Evolutionary conservation across 2,888 invertebrate species (phyloP).

Genomic region (Hesperia comma): DNA sequence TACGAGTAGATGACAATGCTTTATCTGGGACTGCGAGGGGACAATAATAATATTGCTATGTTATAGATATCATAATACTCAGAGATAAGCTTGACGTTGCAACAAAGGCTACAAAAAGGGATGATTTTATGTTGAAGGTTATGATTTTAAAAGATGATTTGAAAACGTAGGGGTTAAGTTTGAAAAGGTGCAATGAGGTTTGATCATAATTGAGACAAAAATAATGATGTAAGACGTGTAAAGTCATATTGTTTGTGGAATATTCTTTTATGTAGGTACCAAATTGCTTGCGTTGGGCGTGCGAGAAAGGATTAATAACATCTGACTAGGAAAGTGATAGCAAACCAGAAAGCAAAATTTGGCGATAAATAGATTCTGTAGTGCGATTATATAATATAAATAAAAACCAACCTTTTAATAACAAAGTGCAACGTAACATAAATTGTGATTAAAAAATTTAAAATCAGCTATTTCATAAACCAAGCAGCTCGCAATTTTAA

Average conservation of each 20-base stretch:
- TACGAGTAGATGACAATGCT: constrained; percentile 38
- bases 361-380: too few species aligned
- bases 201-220: too few species aligned
- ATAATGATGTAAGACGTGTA: too few species aligned
- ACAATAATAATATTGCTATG: constrained; percentile 18
- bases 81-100: constrained; percentile 19
- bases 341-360: too few species aligned
- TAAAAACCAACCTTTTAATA: too few species aligned
- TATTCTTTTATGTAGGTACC: too few species aligned
- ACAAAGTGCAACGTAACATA: too few species aligned
- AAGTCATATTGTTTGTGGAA: too few species aligned
- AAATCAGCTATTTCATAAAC: background rate
- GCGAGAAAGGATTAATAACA: too few species aligned
- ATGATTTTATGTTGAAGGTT: background rate
- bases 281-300: too few species aligned
- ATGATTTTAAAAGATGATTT: background rate
- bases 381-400: too few species aligned
- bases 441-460: background rate
- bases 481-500: background rate
- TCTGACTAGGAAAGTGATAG: too few species aligned
- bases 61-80: constrained; percentile 17
- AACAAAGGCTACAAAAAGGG: constrained; percentile 15
- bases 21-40: constrained; percentile 33
- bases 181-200: background rate
- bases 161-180: background rate